These are phyloP conservation scores for Phanerotoma sp. DNA, from an alignment of 2,888 invertebrate species.

Conservation along the genomic window DNA sequence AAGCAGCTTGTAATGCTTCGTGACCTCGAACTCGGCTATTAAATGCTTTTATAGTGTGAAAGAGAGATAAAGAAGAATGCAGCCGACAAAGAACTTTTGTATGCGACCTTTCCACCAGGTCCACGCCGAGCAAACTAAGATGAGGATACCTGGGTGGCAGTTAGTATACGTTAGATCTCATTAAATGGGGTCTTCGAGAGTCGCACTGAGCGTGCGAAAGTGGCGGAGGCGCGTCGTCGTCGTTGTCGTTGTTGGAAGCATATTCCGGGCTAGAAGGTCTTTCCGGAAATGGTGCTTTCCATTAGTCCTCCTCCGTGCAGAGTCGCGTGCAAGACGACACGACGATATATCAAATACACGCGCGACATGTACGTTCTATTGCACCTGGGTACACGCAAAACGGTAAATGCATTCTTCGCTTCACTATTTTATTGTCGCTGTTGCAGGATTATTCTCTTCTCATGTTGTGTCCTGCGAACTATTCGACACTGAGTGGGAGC, in stretches of 20 bases:
- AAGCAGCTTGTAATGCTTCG: neutral
- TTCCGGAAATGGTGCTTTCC: conserved; percentile 25
- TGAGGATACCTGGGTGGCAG: neutral
- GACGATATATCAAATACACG: conserved; percentile 19
- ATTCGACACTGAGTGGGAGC: too few species aligned
- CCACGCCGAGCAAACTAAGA: neutral
- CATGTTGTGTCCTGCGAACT: too few species aligned
- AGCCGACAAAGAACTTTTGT: conserved; percentile 39
- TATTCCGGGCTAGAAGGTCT: conserved; percentile 9
- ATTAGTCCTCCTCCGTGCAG: conserved; percentile 19
- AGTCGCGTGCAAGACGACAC: conserved; percentile 16
- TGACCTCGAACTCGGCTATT: neutral
- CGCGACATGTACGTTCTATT: conserved; percentile 12
- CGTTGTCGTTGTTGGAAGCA: neutral
- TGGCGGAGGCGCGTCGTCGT: conserved; percentile 28
- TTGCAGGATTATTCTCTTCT: neutral
- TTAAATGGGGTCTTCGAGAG: conserved; percentile 25
- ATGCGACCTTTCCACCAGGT: conserved; percentile 37
- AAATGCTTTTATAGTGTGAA: neutral
- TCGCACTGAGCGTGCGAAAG: conserved; percentile 35
- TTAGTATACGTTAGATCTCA: conserved; percentile 8
- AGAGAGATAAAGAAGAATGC: conserved; percentile 4
- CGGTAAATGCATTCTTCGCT: conserved; percentile 18
- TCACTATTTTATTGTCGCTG: conserved; percentile 17
- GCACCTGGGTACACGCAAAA: conserved; percentile 7